These are phyloP conservation scores for Formica aserva DNA, from an alignment of 2,888 invertebrate species.

Conservation along the genomic window DNA sequence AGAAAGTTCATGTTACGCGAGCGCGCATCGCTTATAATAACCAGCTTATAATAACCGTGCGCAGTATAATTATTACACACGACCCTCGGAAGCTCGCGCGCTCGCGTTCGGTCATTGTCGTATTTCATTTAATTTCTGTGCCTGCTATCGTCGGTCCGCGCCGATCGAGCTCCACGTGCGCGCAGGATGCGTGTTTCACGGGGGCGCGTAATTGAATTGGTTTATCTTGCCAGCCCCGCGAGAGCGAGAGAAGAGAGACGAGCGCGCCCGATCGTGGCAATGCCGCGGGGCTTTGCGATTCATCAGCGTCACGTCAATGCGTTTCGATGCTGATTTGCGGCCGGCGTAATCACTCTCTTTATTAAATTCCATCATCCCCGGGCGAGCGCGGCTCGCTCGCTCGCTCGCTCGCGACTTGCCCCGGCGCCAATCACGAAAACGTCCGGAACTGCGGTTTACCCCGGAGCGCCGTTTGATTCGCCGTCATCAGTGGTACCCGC, in stretches of 20 bases:
- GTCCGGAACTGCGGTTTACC: conserved; percentile 73
- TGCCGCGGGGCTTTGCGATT: conserved; percentile 63
- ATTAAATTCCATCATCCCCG: conserved; percentile 73
- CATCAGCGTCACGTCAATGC: conserved; percentile 73
- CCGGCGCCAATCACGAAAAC: conserved; percentile 73
- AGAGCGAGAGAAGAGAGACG: conserved; percentile 26
- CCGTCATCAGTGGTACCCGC: conserved; percentile 63
- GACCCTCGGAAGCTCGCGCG: conserved; percentile 29
- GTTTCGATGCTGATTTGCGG: conserved; percentile 76
- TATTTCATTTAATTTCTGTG: conserved; percentile 58
- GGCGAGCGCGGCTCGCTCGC: conserved; percentile 29
- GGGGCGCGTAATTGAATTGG: conserved; percentile 73
- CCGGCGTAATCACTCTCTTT: conserved; percentile 75
- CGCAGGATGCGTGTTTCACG: conserved; percentile 62
- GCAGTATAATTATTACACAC: conserved; percentile 44
- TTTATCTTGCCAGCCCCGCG: conserved; percentile 69
- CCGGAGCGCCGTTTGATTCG: conserved; percentile 66
- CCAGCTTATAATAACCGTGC: conserved; percentile 43
- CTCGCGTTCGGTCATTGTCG: conserved; percentile 34
- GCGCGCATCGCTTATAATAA: conserved; percentile 20
- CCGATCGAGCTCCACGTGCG: conserved; percentile 27
- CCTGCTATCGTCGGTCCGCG: conserved; percentile 59
- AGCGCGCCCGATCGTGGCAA: conserved; percentile 14
- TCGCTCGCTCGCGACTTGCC: conserved; percentile 64
- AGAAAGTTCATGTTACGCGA: conserved; percentile 1